These are phyloP conservation scores for Ophiothrix spiculata DNA, from an alignment of 35 echinoderm and acorn worm species.

Conservation along the genomic window DNA sequence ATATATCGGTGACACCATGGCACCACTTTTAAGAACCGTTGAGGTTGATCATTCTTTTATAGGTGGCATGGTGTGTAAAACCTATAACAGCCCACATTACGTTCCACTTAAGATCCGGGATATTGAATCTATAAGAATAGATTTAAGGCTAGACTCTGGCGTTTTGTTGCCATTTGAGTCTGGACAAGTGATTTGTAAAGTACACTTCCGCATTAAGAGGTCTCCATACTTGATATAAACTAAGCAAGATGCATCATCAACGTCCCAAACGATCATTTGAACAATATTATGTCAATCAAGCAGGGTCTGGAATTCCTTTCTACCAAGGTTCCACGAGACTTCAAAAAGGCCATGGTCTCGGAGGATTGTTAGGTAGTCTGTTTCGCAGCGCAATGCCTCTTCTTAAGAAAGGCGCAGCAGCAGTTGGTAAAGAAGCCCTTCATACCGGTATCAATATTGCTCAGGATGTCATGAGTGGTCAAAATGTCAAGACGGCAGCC, in stretches of 20 bases:
- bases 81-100: conserved; percentile 24
- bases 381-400: conserved; percentile 52
- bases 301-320: neutral
- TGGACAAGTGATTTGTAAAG: conserved; percentile 36
- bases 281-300: conserved; percentile 14
- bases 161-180: conserved; percentile 51
- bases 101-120: conserved; percentile 5
- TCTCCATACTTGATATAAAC: conserved; percentile 39
- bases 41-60: neutral
- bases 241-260: neutral
- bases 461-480: conserved; percentile 15
- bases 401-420: conserved; percentile 46
- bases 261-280: neutral
- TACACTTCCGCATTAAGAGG: conserved; percentile 49
- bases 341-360: conserved; percentile 45
- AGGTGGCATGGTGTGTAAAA: conserved; percentile 10
- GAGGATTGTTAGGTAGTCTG: conserved; percentile 38
- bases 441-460: conserved; percentile 51
- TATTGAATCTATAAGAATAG: conserved; percentile 46
- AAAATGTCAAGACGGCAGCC: neutral
- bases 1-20: conserved; percentile 25
- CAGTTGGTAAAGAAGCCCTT: conserved; percentile 27
- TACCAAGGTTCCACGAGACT: conserved; percentile 25
- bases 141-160: conserved; percentile 47
- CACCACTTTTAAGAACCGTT: conserved; percentile 17